Evolutionary conservation across 1,140 invertebrate species (phyloP), one percentile per base, ranked within the genome.

Genomic region (Neodiprion virginianus): DNA sequence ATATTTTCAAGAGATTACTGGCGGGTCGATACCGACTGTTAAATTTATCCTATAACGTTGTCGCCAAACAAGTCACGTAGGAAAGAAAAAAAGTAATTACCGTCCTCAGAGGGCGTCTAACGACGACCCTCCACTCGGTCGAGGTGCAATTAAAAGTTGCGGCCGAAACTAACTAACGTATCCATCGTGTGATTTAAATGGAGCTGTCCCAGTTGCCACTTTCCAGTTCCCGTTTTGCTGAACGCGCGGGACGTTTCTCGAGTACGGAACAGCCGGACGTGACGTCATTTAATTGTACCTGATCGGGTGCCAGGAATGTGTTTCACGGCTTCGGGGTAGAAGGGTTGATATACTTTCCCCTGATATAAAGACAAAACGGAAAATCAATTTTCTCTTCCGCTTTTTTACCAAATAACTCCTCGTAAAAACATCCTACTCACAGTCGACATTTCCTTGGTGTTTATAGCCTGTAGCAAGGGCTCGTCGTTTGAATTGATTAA

Each of bases 141-240:
- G 81, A 80, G 78, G 81, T 79, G 85, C 85, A 87, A 87, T 87
- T 87, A 87, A 87, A 87, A 87, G 85, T 87, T 87, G 84, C 80
- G 83, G 82, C 81, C 79, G 80, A 79, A 78, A 81, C 84, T 84
- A 85, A 87, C 85, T 85, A 87, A 87, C 47, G 73, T 49, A 40
- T 80, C 74, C 77, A 75, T 82, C 81, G 80, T 82, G 85, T 86
- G 85, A 86, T 86, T 86, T 86, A 86, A 86, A 85, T 82, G 80
- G 53, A 61, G 53, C 53, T 61, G 78, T 81, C 78, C 80, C 74
- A 14, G 61, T n/a, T 12, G 28, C 71, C 78, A 72, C 71, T 76
- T 74, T 72, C 74, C 72, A n/a, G 73, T 77, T 78, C 71, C 14
- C 11, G 21, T n/a, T 17, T 21, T 28, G 14, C 69, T 53, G 73